Evolutionary conservation across 2,113 vertebrate species (phyloP), one percentile per base, ranked within the genome.

Genomic region (Rhynchomys soricoides): DNA sequence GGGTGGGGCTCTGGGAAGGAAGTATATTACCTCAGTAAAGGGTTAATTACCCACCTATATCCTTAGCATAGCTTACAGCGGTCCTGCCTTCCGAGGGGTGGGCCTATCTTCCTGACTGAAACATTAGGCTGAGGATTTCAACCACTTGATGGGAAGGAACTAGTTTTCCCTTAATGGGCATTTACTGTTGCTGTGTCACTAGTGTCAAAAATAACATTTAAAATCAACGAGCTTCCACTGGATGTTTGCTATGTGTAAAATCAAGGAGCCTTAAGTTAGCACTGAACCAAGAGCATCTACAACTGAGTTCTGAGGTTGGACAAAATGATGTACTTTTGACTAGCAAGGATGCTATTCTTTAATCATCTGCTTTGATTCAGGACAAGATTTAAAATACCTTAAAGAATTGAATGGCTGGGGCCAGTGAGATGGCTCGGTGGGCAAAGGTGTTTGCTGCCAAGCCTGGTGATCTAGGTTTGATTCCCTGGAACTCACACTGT

Each of bases 351-450:
- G 3, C 71, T 83, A 37, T 71, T 48, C 29, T 91, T 82, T 85
- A 93, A 31, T 74, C 24, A 85, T 70, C 50, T 59, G 26, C 79
- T 9, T 66, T 40, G 57, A 93, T 86, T 59, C n/a, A 29, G 37
- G 22, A 7, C 81, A 52, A 93, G 86, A 12, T 92, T 94, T 93
- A 89, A 93, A 92, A 95, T 88, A 57, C 66, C 37, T 79, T 22
- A 93, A 90, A 89, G 43, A 94, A 86, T 34, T 0, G 12, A 88
- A 3, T 19, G 40, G 19, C 57, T 4, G 15, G 59, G 82, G 82
- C 17, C 26, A 34, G 26, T n/a, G 26, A 66, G 59, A 66, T 21
- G 59, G 82, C 59, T 45, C 26, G 29, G 59, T 45, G 83, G 43
- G 40, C 6, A 12, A 82, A 45, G 59, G 29, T 7, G 16, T 5